Evolutionary conservation across 2,113 vertebrate genomes (phyloP), one percentile per base, ranked within the genome.

Genomic region (Apaloderma vittatum): DNA sequence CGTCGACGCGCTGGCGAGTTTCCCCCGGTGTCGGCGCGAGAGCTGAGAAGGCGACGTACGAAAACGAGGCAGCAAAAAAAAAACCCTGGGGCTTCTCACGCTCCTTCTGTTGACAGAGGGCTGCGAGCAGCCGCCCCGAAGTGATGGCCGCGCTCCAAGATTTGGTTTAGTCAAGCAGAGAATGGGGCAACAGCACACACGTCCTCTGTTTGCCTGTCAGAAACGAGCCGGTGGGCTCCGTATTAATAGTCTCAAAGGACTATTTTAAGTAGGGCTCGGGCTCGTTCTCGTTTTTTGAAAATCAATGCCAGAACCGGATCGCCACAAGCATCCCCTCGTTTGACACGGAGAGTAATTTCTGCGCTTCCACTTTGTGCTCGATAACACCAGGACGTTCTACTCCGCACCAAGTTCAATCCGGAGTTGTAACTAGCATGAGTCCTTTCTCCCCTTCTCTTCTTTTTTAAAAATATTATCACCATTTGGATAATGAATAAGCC

Each of bases 61-160:
- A 10, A 55, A 86, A 29, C 6, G 11, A 8, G 46, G 20, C 59
- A 34, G 61, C 79, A 26, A n/a, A 40, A 40, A 40, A 40, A 40
- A n/a, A n/a, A 45, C 3, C 3, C 21, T 7, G 11, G 10, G 26
- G 7, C 26, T 65, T 36, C 16, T 40, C 2, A 0, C 0, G 1
- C 45, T 45, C 45, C 46, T 63, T 3, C 19, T 49, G 80, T 16
- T 36, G 68, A 29, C 54, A 30, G 5, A 2, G 46, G 43, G 65
- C 68, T 6, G 9, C 0, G 24, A 62, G 17, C 24, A 18, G n/a
- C 54, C 30, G 12, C n/a, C 55, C 59, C 1, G 8, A 32, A 16
- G 34, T 51, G 40, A 59, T 5, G 51, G 10, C 12, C 3, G 6
- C 12, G 0, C n/a, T 61, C 46, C 15, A 5, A 1, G 6, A 6